These are phyloP conservation scores for Trissoscelio sp. DNA, from an alignment of 2,888 invertebrate genomes.

Conservation along the genomic window DNA sequence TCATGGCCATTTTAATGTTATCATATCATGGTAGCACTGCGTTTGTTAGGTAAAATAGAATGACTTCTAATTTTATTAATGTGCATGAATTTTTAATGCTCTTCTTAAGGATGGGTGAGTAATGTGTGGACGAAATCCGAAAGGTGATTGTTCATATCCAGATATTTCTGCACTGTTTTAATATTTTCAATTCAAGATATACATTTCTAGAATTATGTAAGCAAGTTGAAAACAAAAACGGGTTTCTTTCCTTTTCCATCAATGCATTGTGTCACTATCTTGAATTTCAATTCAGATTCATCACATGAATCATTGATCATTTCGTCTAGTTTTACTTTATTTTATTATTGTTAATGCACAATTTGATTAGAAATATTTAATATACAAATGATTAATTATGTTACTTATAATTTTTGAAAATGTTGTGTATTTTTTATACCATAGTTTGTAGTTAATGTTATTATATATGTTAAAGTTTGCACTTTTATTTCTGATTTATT, in stretches of 20 bases:
- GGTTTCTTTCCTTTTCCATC: neutral
- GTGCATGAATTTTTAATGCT: constrained; percentile 76
- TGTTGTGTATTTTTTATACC: too few species aligned
- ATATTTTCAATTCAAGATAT: neutral
- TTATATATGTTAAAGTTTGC: too few species aligned
- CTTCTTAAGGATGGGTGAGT: constrained; percentile 79
- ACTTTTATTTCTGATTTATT: too few species aligned
- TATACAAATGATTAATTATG: too few species aligned
- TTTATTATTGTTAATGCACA: constrained; percentile 1
- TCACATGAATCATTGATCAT: constrained; percentile 18
- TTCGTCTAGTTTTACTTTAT: constrained; percentile 8
- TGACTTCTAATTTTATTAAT: constrained; percentile 72
- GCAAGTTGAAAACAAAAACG: neutral
- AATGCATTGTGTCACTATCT: neutral
- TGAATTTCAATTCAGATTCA: constrained; percentile 20
- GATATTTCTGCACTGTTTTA: neutral
- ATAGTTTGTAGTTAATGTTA: too few species aligned
- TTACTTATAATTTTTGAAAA: too few species aligned
- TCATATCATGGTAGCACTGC: constrained; percentile 49
- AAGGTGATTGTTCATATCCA: constrained; percentile 28
- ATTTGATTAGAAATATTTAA: too few species aligned
- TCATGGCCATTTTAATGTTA: constrained; percentile 62
- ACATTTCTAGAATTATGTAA: neutral
- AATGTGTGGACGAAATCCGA: constrained; percentile 50
- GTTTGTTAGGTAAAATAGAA: constrained; percentile 23